Conservation (phyloP, 2,888 invertebrate genomes). For the Tinea trinotella region DNA sequence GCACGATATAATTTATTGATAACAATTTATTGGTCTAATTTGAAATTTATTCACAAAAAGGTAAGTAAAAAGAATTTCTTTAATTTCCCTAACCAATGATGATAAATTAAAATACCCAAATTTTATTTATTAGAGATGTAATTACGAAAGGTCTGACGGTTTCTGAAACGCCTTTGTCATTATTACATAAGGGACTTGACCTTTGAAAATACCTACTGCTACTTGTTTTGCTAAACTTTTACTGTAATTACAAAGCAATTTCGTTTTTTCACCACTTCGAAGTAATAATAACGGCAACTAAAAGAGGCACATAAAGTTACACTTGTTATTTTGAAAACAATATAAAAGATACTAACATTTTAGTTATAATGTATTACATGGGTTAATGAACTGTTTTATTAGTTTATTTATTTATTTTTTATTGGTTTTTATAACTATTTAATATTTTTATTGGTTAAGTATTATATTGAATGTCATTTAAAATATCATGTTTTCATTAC, state of each 20-base stretch:
- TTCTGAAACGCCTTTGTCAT: constrained; percentile 9
- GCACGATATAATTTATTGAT: too few relatives aligned
- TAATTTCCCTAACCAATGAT: not conserved
- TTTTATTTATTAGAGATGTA: constrained; percentile 8
- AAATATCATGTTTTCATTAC: too few relatives aligned
- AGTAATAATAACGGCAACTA: too few relatives aligned
- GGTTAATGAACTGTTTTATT: too few relatives aligned
- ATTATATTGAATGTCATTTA: too few relatives aligned
- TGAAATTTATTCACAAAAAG: not conserved
- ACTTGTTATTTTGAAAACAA: too few relatives aligned
- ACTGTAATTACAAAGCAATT: constrained; percentile 4
- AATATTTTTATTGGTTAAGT: too few relatives aligned
- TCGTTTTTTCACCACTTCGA: not conserved
- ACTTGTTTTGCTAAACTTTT: constrained; percentile 8
- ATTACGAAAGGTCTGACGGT: constrained; percentile 4
- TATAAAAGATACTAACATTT: too few relatives aligned
- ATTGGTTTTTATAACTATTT: too few relatives aligned
- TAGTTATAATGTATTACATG: too few relatives aligned
- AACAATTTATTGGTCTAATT: not conserved
- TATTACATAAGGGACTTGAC: constrained; percentile 1
- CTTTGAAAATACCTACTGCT: not conserved
- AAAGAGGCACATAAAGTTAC: too few relatives aligned
- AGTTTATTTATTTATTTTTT: too few relatives aligned
- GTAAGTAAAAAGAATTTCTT: not conserved
- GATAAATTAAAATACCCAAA: not conserved